Percentiles rank a stretch among this genome's conserved stretches.
These are phyloP conservation scores for Ochotona curzoniae DNA, from an alignment of 2,113 vertebrate genomes.

Conservation along the genomic window DNA sequence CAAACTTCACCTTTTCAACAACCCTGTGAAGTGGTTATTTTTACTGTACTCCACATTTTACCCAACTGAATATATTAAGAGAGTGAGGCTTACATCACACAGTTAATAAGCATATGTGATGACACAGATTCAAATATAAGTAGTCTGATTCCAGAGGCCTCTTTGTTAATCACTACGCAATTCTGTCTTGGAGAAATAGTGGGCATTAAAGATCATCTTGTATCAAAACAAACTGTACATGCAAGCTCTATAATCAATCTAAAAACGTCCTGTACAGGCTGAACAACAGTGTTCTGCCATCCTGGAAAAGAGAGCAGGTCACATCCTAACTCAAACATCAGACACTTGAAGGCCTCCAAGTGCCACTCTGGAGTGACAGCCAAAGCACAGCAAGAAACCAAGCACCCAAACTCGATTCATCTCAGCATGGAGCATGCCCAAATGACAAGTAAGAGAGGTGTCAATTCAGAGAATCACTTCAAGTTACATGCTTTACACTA, in stretches of 20 bases:
- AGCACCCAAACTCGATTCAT: not conserved
- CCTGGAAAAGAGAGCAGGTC: not conserved
- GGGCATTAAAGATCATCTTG: too few relatives aligned
- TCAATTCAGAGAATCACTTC: not conserved
- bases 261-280: not conserved
- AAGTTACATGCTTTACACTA: not conserved
- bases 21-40: not conserved
- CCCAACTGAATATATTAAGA: not conserved
- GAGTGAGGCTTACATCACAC: not conserved
- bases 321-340: not conserved
- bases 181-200: not conserved
- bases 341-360: not conserved
- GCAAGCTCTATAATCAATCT: not conserved
- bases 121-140: too few relatives aligned
- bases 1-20: not conserved
- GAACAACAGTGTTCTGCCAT: not conserved
- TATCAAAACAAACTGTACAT: not conserved
- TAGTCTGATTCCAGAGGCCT: not conserved
- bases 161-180: not conserved
- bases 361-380: not conserved
- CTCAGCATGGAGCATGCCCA: accelerated
- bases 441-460: not conserved
- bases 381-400: not conserved
- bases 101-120: not conserved
- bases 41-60: not conserved